A percentile compares a stretch with the other conserved stretches of the same genome.
Conservation (phyloP, 2,888 invertebrate species). For the Iselma pallidipennis region DNA sequence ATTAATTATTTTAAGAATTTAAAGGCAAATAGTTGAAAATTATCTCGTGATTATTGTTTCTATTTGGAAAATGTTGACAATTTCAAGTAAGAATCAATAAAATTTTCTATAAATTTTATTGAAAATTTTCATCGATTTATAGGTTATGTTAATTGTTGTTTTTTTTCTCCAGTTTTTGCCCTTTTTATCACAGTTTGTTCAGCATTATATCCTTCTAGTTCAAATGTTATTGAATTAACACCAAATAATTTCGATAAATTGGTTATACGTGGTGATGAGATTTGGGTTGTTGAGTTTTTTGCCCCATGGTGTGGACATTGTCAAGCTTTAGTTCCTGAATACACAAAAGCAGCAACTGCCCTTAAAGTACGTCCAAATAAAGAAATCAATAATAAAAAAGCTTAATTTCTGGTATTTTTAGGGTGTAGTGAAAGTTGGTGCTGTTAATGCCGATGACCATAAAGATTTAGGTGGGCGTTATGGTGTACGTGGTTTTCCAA, state of each 20-base stretch:
- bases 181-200: slow-evolving; percentile 47
- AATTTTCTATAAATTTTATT: neutral
- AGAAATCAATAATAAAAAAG: neutral
- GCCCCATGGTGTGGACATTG: slow-evolving; percentile 98
- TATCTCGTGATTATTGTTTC: neutral
- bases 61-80: slow-evolving; percentile 10
- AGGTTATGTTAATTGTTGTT: slow-evolving; percentile 12
- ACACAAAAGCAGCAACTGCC: slow-evolving; percentile 89
- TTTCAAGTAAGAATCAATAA: slow-evolving; percentile 9
- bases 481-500: slow-evolving; percentile 90
- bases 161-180: slow-evolving; percentile 37
- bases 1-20: neutral
- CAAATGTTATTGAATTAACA: slow-evolving; percentile 85
- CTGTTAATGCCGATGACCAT: slow-evolving; percentile 90
- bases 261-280: slow-evolving; percentile 79
- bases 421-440: slow-evolving; percentile 93
- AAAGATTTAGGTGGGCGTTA: slow-evolving; percentile 78
- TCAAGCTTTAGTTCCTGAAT: slow-evolving; percentile 88
- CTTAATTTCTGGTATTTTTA: slow-evolving; percentile 51
- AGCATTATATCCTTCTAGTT: slow-evolving; percentile 69
- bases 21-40: neutral
- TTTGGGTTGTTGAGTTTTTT: slow-evolving; percentile 96
- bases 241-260: slow-evolving; percentile 83
- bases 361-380: slow-evolving; percentile 72
- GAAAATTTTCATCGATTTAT: neutral